Base-by-base conservation (phyloP, 2,797 vertebrate genomes). In the Melanotaenia boesemani region DNA sequence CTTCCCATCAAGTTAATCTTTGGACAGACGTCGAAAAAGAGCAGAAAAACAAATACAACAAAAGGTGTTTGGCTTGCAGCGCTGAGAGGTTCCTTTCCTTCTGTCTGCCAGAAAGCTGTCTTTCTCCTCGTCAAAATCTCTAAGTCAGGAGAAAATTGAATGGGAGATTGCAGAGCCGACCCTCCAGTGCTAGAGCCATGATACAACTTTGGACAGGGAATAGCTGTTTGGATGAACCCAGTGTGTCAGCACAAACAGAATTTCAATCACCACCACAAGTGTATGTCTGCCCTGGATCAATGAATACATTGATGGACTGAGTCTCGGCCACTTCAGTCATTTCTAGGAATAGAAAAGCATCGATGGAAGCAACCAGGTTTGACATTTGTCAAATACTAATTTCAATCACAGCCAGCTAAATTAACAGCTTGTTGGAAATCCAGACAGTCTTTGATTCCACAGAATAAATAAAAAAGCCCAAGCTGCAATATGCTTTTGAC, bases 201-300 rank as follows among this genome's bases (percentile, higher is more conserved):
- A 79, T 50, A 22, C 30, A 76, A 76, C 48, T 71, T 68, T 72
- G 36, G 82, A 73, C 20, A 30, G 65, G 34, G 63, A 79, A 81
- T 30, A 60, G 71, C 44, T 32, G 58, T 69, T 72, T 2, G 20
- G 65, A 62, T 73, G 34, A 84, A 83, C 64, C 73, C 32, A 28
- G 55, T 63, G 48, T 59, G 73, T 67, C 69, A 74, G 71, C 67
- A 75, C 71, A 79, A 64, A 79, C 13, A 67, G 71, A 76, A 86
- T 86, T 87, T 86, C 79, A 77, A 84, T 86, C 75, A 75, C 50
- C 60, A 54, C 63, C 13, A 60, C 44, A 61, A 55, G 24, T 34
- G 50, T 70, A 36, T 64, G 36, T 20, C 16, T 22, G 16, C 36
- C 22, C 44, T 37, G 22, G 54, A 85, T 89, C 82, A 85, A 82